A percentile compares a stretch with the other conserved stretches of the same genome.
Conservation (phyloP, 2,888 invertebrate species). For the Coelinius sp. region DNA sequence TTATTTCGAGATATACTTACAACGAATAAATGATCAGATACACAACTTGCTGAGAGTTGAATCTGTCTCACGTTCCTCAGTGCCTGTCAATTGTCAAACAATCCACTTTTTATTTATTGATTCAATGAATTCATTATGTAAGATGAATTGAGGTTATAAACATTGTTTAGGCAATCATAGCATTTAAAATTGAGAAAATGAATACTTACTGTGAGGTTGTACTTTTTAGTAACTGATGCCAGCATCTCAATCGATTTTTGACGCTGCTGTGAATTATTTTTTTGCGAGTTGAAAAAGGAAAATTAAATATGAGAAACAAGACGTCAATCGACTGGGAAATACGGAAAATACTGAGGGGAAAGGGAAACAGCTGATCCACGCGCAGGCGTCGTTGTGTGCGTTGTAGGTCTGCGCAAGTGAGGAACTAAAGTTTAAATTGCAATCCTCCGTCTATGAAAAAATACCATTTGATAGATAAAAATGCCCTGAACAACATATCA, state of each 20-base stretch:
- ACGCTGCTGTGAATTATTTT: background rate
- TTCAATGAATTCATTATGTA: slow-evolving; percentile 2
- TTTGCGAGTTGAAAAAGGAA: background rate
- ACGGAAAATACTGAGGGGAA: background rate
- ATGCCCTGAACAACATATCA: too few relatives aligned
- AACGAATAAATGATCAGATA: slow-evolving; percentile 64
- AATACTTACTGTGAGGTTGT: slow-evolving; percentile 52
- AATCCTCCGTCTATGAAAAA: too few relatives aligned
- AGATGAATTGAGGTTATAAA: slow-evolving; percentile 49
- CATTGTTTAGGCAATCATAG: slow-evolving; percentile 32
- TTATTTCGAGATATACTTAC: slow-evolving; percentile 54
- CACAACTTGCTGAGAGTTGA: slow-evolving; percentile 55
- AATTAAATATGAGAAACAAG: background rate
- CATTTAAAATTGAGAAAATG: background rate
- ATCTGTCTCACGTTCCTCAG: slow-evolving; percentile 59
- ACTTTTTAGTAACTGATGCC: slow-evolving; percentile 51
- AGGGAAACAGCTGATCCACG: background rate
- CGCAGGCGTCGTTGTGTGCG: background rate
- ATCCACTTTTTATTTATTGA: slow-evolving; percentile 31
- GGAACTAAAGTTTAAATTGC: background rate
- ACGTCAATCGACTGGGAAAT: background rate
- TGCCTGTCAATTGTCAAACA: slow-evolving; percentile 52
- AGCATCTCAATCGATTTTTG: slow-evolving; percentile 36
- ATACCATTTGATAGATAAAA: too few relatives aligned
- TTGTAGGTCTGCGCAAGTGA: background rate